These are phyloP conservation scores for Lithophane socia DNA, from an alignment of 2,888 invertebrate species.

Conservation along the genomic window DNA sequence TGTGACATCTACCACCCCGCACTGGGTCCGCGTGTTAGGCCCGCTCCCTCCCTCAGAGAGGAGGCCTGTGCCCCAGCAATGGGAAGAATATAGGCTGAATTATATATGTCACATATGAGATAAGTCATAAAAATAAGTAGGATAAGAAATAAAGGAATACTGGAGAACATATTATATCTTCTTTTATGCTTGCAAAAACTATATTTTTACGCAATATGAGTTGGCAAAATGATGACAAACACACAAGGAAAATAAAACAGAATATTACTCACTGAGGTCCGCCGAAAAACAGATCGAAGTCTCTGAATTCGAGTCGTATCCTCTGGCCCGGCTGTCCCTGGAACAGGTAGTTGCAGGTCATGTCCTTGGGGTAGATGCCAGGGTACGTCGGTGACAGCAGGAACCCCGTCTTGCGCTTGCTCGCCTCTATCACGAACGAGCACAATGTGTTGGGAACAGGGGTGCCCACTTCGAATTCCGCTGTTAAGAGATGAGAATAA, in stretches of 20 bases:
- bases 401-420: conserved; percentile 94
- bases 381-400: conserved; percentile 99
- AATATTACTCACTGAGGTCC: conserved; percentile 96
- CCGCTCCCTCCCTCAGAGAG: too few species aligned
- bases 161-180: neutral
- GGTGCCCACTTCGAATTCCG: conserved; percentile 97
- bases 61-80: too few species aligned
- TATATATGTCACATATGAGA: neutral
- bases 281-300: conserved; percentile 99
- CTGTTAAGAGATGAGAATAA: conserved; percentile 84
- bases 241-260: neutral
- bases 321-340: conserved; percentile 97
- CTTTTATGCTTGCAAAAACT: neutral
- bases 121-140: neutral
- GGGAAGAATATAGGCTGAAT: too few species aligned
- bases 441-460: conserved; percentile 96
- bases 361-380: conserved; percentile 99
- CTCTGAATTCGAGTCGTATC: conserved; percentile 98
- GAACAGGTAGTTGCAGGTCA: conserved; percentile 98
- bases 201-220: neutral
- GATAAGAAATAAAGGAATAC: neutral
- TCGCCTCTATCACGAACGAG: conserved; percentile 95
- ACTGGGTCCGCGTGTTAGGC: neutral
- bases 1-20: neutral
- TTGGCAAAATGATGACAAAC: neutral